Evolutionary conservation across 2,113 vertebrate genomes (phyloP).

Genomic region (Rhizomys pruinosus): DNA sequence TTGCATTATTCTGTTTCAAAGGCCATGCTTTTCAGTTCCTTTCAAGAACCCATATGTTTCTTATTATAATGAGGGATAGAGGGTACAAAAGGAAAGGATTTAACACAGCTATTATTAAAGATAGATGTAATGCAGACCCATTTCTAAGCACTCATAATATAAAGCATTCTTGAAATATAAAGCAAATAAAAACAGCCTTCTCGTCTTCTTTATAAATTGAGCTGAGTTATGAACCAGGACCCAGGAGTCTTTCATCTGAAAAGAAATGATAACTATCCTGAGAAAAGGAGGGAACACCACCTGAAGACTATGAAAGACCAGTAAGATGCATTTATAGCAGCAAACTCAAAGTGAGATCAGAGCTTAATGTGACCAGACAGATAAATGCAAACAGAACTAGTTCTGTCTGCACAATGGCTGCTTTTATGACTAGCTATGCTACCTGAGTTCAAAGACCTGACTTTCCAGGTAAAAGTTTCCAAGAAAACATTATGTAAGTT

Average conservation of each 20-base stretch:
- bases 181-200: slow-evolving; percentile 38
- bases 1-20: slow-evolving; percentile 73
- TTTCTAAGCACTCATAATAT: slow-evolving; percentile 45
- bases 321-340: not conserved
- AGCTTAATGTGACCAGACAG: not conserved
- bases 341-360: not conserved
- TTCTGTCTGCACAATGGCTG: not conserved
- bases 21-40: not conserved
- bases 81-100: slow-evolving; percentile 61
- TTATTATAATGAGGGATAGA: slow-evolving; percentile 60
- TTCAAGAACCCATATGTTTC: slow-evolving; percentile 72
- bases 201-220: slow-evolving; percentile 51
- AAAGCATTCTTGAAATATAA: slow-evolving; percentile 53
- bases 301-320: not conserved
- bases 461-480: not conserved
- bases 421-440: not conserved
- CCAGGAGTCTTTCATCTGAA: not conserved
- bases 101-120: slow-evolving; percentile 68
- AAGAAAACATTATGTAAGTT: not conserved
- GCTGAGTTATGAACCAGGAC: not conserved
- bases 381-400: not conserved
- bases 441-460: not conserved
- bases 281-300: not conserved
- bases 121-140: slow-evolving; percentile 67
- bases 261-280: not conserved